Percentiles rank a stretch among this genome's conserved stretches.
These are phyloP conservation scores for Strigamia maritima DNA, from an alignment of 2,888 invertebrate genomes.

Conservation along the genomic window DNA sequence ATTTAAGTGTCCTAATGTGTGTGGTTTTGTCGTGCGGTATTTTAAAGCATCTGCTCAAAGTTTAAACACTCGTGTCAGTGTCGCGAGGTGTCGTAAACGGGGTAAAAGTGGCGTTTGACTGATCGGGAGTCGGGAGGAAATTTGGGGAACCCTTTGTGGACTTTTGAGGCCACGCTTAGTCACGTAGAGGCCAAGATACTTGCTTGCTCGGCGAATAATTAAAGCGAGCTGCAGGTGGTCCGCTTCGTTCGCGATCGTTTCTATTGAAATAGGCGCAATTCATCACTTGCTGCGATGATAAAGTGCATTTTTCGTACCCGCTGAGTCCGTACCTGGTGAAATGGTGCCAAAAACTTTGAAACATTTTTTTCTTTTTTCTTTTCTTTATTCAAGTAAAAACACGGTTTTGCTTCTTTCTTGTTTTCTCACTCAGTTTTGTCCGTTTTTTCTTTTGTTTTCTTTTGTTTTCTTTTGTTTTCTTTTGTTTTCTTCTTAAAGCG, in stretches of 20 bases:
- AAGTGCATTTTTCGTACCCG: slow-evolving; percentile 10
- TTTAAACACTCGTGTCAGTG: background rate
- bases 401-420: no score
- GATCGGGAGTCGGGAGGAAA: background rate
- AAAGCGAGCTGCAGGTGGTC: background rate
- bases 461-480: no score
- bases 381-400: background rate
- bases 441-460: no score
- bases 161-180: background rate
- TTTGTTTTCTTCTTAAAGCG: no score
- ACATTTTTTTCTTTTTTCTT: background rate
- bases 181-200: background rate
- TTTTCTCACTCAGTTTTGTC: no score
- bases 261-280: slow-evolving; percentile 13
- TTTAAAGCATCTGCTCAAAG: slow-evolving; percentile 8
- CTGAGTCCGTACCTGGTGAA: background rate
- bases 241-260: background rate
- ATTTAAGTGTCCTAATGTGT: slow-evolving; percentile 18
- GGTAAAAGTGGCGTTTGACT: background rate
- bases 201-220: background rate
- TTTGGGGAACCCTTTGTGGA: background rate
- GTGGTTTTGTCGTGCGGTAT: slow-evolving; percentile 16
- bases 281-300: background rate
- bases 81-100: background rate
- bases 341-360: background rate